These are phyloP conservation scores for Microplitis demolitor DNA, from an alignment of 1,140 invertebrate species.

Conservation along the genomic window DNA sequence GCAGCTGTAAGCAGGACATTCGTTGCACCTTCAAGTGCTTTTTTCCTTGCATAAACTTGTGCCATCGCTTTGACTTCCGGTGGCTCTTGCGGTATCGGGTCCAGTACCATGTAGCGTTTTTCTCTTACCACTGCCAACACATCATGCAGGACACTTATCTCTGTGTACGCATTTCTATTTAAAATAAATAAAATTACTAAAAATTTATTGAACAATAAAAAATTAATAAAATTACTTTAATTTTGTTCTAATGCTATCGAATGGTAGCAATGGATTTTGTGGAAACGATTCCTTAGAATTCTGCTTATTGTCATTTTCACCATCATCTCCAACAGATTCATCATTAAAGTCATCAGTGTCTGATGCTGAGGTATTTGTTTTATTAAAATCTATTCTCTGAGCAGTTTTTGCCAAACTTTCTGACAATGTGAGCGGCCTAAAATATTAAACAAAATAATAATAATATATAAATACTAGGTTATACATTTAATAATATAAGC, in stretches of 20 bases:
- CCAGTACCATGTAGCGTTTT: constrained; percentile 91
- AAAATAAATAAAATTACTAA: background rate
- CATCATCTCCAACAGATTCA: constrained; percentile 65
- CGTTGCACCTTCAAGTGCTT: constrained; percentile 83
- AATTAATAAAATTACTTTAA: constrained; percentile 60
- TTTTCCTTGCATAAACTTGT: constrained; percentile 91
- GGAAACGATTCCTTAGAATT: constrained; percentile 74
- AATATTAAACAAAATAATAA: constrained; percentile 37
- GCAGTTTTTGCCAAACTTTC: constrained; percentile 92
- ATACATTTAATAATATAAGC: no score
- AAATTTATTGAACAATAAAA: background rate
- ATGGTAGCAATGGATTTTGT: constrained; percentile 88
- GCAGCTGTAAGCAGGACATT: constrained; percentile 82
- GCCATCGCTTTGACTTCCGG: constrained; percentile 85
- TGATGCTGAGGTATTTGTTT: constrained; percentile 59
- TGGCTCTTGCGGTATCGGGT: constrained; percentile 86
- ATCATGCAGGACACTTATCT: constrained; percentile 91
- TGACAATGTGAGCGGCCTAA: constrained; percentile 89
- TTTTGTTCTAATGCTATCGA: constrained; percentile 92
- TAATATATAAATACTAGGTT: background rate
- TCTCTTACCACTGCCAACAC: constrained; percentile 91
- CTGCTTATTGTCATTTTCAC: constrained; percentile 67
- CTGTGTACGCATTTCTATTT: constrained; percentile 78
- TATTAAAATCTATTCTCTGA: constrained; percentile 93
- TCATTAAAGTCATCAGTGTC: constrained; percentile 68